phyloP scores from a whole-genome alignment of 2,113 vertebrate genomes.

The Zosterops pallidus region DNA sequence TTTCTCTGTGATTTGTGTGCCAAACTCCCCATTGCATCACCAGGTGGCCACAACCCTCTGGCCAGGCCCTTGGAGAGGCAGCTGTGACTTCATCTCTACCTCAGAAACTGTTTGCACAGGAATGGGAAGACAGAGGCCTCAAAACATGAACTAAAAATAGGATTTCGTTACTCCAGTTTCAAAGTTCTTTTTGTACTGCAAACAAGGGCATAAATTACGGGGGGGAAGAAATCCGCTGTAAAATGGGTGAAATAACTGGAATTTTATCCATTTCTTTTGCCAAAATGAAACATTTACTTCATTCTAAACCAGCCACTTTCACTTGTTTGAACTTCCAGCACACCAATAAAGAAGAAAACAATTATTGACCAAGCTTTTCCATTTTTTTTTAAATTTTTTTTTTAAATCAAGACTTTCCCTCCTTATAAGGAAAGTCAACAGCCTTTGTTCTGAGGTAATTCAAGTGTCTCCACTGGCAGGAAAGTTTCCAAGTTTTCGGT shows the following conservation, averaged over 20 bases:
- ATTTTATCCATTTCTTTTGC: background rate
- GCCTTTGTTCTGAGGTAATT: conserved; percentile 23
- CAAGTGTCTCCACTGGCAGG: conserved; percentile 17
- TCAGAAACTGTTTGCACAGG: background rate
- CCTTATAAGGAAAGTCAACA: conserved; percentile 2
- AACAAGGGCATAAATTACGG: no score
- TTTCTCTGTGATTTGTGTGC: background rate
- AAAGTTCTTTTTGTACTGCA: no score
- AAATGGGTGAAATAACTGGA: background rate
- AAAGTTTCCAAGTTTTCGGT: conserved; percentile 25
- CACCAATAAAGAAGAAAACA: background rate
- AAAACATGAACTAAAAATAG: no score
- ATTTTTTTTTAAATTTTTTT: background rate
- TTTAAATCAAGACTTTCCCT: background rate
- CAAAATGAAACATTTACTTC: background rate
- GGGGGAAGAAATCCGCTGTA: no score
- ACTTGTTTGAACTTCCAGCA: background rate
- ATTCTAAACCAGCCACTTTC: background rate
- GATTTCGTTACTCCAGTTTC: no score
- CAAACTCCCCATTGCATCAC: background rate
- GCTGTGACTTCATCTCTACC: background rate
- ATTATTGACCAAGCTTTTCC: background rate
- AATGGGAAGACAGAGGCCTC: background rate
- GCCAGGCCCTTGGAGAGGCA: background rate
- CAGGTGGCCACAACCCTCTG: background rate